Evolutionary conservation across 37 sponge, comb jelly and placozoan genomes (phyloP).

Genomic region (Eunapius fragilis): DNA sequence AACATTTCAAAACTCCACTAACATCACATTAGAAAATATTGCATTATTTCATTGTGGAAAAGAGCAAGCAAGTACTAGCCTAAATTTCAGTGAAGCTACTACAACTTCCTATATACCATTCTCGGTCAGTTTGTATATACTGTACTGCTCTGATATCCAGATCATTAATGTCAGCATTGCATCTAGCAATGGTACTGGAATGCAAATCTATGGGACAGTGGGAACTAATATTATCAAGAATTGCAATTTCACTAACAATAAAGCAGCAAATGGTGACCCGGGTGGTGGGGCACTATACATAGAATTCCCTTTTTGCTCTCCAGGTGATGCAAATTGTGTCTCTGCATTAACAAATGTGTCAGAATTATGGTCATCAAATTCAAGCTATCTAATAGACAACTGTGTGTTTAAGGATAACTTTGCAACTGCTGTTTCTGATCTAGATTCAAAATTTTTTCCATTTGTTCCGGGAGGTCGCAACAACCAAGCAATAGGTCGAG

Average conservation of each 20-base stretch:
- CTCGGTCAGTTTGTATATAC: constrained; percentile 10
- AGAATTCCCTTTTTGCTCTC: constrained; percentile 22
- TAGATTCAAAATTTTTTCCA: not conserved
- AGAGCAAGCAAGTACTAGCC: too few relatives aligned
- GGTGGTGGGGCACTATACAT: constrained; percentile 23
- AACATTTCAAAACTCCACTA: too few relatives aligned
- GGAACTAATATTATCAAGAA: constrained; percentile 19
- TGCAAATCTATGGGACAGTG: constrained; percentile 21
- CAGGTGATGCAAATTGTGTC: not conserved
- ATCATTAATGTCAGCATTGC: not conserved
- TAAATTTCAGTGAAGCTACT: too few relatives aligned
- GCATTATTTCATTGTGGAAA: too few relatives aligned
- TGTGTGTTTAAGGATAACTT: constrained; percentile 30
- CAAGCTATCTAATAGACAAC: constrained; percentile 11
- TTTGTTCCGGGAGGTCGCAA: constrained; percentile 1
- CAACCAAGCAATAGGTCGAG: constrained; percentile 36
- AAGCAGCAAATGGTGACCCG: not conserved
- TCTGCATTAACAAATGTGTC: too few relatives aligned
- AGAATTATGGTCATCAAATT: not conserved
- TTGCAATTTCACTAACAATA: constrained; percentile 16
- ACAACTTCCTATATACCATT: not conserved
- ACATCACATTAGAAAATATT: too few relatives aligned
- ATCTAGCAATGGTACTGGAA: constrained; percentile 47
- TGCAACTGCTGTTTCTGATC: constrained; percentile 1
- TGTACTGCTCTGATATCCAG: constrained; percentile 8